Evolutionary conservation across 2,888 invertebrate species (phyloP).

Genomic region (Lysandra coridon): DNA sequence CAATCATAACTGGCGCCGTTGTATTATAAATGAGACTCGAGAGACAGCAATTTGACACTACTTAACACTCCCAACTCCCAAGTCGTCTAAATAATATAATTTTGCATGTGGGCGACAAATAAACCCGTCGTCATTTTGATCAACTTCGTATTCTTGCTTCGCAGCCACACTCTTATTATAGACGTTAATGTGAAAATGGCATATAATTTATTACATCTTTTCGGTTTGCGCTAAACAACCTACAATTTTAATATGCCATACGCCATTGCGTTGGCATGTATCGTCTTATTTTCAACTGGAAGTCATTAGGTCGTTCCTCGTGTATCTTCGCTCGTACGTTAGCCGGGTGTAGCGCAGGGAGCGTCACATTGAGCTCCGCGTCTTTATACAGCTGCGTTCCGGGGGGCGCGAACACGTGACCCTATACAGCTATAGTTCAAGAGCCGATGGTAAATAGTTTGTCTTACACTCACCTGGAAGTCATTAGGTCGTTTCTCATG

Average conservation of each 20-base stretch:
- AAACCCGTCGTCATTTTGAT: no score
- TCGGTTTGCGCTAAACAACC: no score
- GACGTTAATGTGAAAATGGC: neutral
- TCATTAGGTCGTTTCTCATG: constrained; percentile 84
- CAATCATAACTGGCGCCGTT: no score
- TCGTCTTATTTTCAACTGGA: constrained; percentile 45
- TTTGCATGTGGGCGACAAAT: no score
- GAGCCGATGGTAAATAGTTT: constrained; percentile 44
- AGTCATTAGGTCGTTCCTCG: neutral
- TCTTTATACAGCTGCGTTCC: constrained; percentile 84
- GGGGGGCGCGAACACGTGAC: constrained; percentile 82
- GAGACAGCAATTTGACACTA: no score
- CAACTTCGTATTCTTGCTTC: no score
- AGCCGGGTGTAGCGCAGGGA: constrained; percentile 83
- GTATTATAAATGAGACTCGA: no score
- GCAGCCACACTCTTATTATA: no score
- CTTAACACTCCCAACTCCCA: no score
- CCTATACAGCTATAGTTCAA: constrained; percentile 63
- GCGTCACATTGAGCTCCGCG: constrained; percentile 86
- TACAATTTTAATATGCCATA: no score
- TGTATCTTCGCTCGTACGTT: neutral
- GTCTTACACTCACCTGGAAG: constrained; percentile 81
- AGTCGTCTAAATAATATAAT: no score
- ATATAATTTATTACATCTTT: neutral
- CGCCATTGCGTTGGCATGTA: neutral